These are phyloP conservation scores for Triplophysa rosa DNA, from an alignment of 2,113 vertebrate genomes.

Conservation along the genomic window DNA sequence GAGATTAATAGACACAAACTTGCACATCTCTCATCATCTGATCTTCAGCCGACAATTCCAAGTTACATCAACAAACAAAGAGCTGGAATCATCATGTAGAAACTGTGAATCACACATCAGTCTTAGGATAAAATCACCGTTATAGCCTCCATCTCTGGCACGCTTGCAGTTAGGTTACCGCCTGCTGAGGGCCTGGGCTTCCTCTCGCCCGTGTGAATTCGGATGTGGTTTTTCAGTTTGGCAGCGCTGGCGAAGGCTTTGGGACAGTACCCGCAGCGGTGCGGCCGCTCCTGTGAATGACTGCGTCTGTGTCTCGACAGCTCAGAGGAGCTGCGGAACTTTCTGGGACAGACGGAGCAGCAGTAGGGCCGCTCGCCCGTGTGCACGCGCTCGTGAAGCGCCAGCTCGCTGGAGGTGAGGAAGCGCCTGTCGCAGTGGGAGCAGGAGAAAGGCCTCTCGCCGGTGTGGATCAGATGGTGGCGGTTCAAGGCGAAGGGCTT, in stretches of 20 bases:
- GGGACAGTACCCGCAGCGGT: conserved; percentile 59
- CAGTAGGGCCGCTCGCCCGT: conserved; percentile 71
- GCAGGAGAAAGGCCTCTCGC: conserved; percentile 73
- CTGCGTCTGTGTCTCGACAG: conserved; percentile 67
- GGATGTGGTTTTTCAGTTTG: conserved; percentile 66
- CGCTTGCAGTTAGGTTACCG: too few species aligned
- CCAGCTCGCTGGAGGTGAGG: conserved; percentile 69
- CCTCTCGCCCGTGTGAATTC: conserved; percentile 51
- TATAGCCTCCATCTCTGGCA: neutral
- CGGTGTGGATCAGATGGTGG: conserved; percentile 77
- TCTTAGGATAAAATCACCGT: too few species aligned
- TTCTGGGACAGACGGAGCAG: conserved; percentile 64
- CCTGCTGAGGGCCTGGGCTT: neutral
- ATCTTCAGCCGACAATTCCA: too few species aligned
- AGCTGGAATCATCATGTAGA: too few species aligned
- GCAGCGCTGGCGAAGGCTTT: conserved; percentile 61
- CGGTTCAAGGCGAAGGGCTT: conserved; percentile 69
- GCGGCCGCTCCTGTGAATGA: conserved; percentile 56
- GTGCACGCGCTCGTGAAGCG: conserved; percentile 70
- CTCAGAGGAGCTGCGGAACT: conserved; percentile 73
- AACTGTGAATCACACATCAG: too few species aligned
- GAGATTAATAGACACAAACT: too few species aligned
- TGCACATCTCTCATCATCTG: too few species aligned
- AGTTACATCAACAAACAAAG: too few species aligned
- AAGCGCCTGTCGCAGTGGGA: conserved; percentile 71